These are phyloP conservation scores for Neodiprion pinetum DNA, from an alignment of 1,140 invertebrate species.

Conservation along the genomic window DNA sequence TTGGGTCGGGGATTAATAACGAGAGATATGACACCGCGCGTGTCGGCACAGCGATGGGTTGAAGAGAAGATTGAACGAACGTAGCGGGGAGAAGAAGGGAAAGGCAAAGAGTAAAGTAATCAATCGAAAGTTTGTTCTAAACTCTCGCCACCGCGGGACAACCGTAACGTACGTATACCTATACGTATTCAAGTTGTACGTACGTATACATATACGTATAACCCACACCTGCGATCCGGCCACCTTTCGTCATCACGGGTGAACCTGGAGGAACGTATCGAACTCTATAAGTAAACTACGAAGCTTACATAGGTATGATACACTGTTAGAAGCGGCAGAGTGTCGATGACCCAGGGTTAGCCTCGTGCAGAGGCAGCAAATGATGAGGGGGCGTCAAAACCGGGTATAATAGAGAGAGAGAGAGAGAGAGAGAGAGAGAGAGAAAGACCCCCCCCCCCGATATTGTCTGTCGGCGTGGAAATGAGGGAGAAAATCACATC, in stretches of 20 bases:
- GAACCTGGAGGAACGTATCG: neutral
- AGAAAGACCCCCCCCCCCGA: neutral
- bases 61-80: too few species aligned
- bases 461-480: neutral
- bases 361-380: too few species aligned
- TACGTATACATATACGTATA: too few species aligned
- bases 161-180: neutral
- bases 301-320: neutral
- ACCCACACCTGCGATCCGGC: too few species aligned
- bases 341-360: too few species aligned
- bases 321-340: too few species aligned
- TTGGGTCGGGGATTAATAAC: too few species aligned
- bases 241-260: neutral
- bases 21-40: too few species aligned
- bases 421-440: neutral
- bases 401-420: neutral
- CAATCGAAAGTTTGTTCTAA: neutral
- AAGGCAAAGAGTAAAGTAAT: neutral
- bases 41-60: too few species aligned
- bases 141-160: neutral
- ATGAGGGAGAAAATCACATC: conserved; percentile 1
- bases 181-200: too few species aligned
- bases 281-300: neutral
- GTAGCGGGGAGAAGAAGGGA: neutral
- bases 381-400: too few species aligned